These are phyloP conservation scores for Clamator glandarius DNA, from an alignment of 2,797 vertebrate genomes.

Conservation along the genomic window DNA sequence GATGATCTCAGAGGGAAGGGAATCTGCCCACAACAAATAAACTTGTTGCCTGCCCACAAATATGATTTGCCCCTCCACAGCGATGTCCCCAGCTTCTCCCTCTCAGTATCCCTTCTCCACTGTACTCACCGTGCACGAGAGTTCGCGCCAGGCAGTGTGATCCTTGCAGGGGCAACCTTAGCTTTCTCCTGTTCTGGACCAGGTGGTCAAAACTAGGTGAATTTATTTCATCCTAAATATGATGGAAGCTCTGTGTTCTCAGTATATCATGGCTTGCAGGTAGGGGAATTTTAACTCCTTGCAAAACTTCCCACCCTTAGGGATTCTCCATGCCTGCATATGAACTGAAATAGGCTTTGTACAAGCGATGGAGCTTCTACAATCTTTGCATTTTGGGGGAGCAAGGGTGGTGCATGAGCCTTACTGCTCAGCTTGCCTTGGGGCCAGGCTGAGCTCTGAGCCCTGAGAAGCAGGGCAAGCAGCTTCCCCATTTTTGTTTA, in stretches of 20 bases:
- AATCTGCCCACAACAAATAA: not conserved
- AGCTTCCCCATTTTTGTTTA: not conserved
- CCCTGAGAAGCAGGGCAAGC: not conserved
- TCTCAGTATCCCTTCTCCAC: not conserved
- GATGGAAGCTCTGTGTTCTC: not conserved
- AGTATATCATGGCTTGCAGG: fast-evolving
- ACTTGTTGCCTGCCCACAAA: not conserved
- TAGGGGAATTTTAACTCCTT: not conserved
- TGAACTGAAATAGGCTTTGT: not conserved
- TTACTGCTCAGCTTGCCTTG: not conserved
- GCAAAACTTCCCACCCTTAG: not conserved
- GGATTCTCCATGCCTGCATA: not conserved
- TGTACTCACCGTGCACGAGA: fast-evolving
- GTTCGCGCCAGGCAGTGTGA: not conserved
- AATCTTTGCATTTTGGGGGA: not conserved
- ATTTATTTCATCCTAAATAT: not conserved
- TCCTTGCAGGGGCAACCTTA: not conserved
- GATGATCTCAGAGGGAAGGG: not conserved
- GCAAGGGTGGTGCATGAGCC: not conserved
- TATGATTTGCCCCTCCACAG: not conserved
- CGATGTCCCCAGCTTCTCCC: not conserved
- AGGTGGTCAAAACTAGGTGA: not conserved
- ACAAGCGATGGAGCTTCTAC: not conserved
- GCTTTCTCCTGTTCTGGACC: not conserved
- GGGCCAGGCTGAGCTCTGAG: not conserved